phyloP scores from a whole-genome alignment of 2,113 vertebrate genomes.

The Mesembrinibis cayennensis region DNA sequence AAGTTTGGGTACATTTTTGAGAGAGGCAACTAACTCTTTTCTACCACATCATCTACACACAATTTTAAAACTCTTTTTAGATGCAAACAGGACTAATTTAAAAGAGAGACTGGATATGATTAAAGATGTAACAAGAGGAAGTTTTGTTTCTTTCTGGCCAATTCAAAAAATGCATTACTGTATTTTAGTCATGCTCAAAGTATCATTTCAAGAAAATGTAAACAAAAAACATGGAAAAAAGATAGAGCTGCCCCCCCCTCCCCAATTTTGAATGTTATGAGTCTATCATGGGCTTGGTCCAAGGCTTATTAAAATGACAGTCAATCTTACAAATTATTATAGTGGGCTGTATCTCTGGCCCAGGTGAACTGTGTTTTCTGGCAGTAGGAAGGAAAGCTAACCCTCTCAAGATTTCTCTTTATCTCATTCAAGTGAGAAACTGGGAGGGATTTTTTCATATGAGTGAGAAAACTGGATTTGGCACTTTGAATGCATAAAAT shows the following conservation, averaged over 20 bases:
- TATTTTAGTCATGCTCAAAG: slow-evolving; percentile 12
- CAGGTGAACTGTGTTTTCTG: not conserved
- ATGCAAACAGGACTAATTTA: slow-evolving; percentile 4
- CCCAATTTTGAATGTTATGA: not conserved
- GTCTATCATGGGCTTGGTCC: not conserved
- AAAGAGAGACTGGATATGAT: not conserved
- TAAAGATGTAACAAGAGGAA: slow-evolving; percentile 1
- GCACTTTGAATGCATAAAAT: not conserved
- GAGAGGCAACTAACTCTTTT: not conserved
- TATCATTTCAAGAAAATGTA: not conserved
- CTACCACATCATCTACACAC: not conserved
- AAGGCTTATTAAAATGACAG: not conserved
- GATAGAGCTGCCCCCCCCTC: too few relatives aligned
- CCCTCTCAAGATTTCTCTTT: not conserved
- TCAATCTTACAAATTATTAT: not conserved
- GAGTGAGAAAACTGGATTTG: not conserved
- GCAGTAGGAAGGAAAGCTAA: not conserved
- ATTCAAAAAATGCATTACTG: not conserved
- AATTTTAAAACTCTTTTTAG: not conserved
- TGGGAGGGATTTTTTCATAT: not conserved
- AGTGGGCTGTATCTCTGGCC: not conserved
- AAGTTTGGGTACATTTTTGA: slow-evolving; percentile 14
- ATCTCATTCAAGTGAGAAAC: not conserved
- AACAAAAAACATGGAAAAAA: not conserved
- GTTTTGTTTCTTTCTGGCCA: not conserved